Evolutionary conservation across 2,797 vertebrate species (phyloP).

Genomic region (Phoxinus dragarum): DNA sequence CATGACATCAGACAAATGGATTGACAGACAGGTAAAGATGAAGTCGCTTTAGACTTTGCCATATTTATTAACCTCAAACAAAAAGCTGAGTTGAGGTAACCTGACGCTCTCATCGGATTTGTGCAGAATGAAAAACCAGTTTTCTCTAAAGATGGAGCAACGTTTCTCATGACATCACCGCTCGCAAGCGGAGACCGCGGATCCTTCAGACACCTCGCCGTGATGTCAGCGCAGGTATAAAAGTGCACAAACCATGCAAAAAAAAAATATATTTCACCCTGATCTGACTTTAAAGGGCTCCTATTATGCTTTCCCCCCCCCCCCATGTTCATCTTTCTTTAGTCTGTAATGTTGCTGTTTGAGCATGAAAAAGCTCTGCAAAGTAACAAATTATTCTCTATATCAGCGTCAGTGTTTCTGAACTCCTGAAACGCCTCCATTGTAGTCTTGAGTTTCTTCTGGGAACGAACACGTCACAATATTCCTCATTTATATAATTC

Average conservation of each 20-base stretch:
- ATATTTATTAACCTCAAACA: not conserved
- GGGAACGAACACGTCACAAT: too few species aligned
- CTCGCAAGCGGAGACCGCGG: constrained; percentile 66
- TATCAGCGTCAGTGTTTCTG: too few species aligned
- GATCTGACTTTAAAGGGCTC: constrained; percentile 5
- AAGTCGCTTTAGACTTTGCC: not conserved
- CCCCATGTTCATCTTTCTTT: too few species aligned
- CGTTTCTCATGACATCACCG: constrained; percentile 72
- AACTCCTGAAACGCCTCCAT: too few species aligned
- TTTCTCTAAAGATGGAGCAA: constrained; percentile 71
- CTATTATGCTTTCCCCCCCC: too few species aligned
- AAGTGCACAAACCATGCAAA: not conserved
- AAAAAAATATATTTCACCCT: too few species aligned
- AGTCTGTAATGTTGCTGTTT: too few species aligned
- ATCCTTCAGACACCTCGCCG: constrained; percentile 74
- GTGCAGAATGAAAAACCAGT: constrained; percentile 75
- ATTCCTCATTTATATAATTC: too few species aligned
- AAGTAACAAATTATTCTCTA: too few species aligned
- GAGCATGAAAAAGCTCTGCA: too few species aligned
- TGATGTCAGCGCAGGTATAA: constrained; percentile 75
- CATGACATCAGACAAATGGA: constrained; percentile 77
- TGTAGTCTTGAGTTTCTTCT: too few species aligned
- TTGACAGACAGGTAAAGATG: constrained; percentile 71
- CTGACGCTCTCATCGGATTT: constrained; percentile 10
- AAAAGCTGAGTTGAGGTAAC: not conserved